These are phyloP conservation scores for Alectoris magna DNA, from an alignment of 2,797 vertebrate genomes.

Conservation along the genomic window DNA sequence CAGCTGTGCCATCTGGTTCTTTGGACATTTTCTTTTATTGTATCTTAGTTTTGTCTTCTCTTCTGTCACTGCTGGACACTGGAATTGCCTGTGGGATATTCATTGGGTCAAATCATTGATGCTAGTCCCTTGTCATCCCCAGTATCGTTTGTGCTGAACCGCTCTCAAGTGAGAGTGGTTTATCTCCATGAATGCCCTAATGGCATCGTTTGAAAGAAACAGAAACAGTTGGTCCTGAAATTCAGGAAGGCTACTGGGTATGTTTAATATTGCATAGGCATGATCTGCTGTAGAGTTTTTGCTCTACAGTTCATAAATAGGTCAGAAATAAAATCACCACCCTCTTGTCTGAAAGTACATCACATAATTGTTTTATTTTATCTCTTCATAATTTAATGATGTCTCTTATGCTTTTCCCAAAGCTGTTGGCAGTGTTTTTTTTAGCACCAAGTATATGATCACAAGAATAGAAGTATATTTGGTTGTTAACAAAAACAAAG, in stretches of 20 bases:
- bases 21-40: slow-evolving; percentile 62
- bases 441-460: neutral
- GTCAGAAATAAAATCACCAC: neutral
- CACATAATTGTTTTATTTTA: neutral
- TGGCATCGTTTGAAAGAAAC: neutral
- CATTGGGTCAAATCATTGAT: slow-evolving; percentile 3
- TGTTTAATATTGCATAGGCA: slow-evolving; percentile 23
- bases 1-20: slow-evolving; percentile 68
- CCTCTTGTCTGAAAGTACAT: neutral
- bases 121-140: slow-evolving; percentile 34
- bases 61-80: slow-evolving; percentile 48
- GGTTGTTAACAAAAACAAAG: neutral
- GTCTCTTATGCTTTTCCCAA: neutral
- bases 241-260: neutral
- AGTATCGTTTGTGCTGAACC: slow-evolving; percentile 40
- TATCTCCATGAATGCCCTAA: slow-evolving; percentile 26
- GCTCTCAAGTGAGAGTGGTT: slow-evolving; percentile 4
- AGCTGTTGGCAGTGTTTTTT: neutral
- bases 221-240: slow-evolving; percentile 55
- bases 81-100: slow-evolving; percentile 20
- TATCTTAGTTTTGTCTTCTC: slow-evolving; percentile 47
- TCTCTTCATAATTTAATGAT: neutral
- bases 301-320: neutral
- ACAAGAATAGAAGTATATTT: neutral
- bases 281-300: neutral